Evolutionary conservation across 2,797 vertebrate species (phyloP).

Genomic region (Holocentrus rufus): DNA sequence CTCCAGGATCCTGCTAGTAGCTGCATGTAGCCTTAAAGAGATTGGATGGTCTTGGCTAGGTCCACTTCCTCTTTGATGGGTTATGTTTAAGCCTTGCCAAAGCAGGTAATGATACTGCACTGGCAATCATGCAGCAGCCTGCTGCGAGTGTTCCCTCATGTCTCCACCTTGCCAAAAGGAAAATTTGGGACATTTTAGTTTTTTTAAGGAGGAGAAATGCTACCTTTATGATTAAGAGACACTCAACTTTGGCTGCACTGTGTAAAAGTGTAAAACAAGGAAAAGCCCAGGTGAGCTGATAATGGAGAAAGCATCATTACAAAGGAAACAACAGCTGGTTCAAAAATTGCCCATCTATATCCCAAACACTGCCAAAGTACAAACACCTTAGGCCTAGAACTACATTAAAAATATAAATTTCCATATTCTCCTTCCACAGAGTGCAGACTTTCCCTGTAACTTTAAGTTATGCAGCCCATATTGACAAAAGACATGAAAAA

Average conservation of each 20-base stretch:
- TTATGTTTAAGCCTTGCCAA: conserved; percentile 70
- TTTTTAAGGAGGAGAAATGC: conserved; percentile 27
- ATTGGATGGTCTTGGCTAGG: conserved; percentile 68
- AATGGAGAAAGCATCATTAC: not conserved
- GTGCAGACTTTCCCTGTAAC: not conserved
- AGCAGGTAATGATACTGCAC: conserved; percentile 68
- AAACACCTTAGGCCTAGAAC: not conserved
- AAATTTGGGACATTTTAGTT: conserved; percentile 32
- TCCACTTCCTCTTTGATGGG: conserved; percentile 70
- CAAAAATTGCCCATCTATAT: too few relatives aligned
- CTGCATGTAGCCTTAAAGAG: conserved; percentile 71
- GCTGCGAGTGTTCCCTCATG: conserved; percentile 46
- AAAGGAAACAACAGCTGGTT: not conserved
- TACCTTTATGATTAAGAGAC: conserved; percentile 28
- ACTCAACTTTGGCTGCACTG: conserved; percentile 4
- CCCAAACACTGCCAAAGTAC: too few relatives aligned
- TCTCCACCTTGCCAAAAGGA: conserved; percentile 50
- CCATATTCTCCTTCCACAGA: not conserved
- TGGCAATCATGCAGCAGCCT: conserved; percentile 55
- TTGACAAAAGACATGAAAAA: too few relatives aligned
- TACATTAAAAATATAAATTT: not conserved
- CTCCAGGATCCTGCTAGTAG: conserved; percentile 68
- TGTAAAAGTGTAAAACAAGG: conserved; percentile 1
- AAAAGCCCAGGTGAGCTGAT: conserved; percentile 10
- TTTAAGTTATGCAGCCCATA: too few relatives aligned